phyloP scores from a whole-genome alignment of 1,140 invertebrate species.

The Mamestra configurata region DNA sequence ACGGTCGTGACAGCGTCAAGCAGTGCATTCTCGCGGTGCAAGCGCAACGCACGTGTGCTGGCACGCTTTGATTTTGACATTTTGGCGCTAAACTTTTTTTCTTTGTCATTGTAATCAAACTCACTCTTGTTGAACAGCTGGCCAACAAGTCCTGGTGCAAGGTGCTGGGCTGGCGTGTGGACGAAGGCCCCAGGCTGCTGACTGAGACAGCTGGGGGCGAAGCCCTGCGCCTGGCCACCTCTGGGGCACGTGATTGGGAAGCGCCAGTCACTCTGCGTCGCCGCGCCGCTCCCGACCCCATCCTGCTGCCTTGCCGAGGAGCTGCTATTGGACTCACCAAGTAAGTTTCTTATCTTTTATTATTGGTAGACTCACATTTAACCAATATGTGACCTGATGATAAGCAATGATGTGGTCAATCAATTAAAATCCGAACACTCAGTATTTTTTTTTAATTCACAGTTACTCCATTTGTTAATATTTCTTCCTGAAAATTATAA shows the following conservation, averaged over 20 bases:
- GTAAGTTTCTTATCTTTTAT: constrained; percentile 46
- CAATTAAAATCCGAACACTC: too few relatives aligned
- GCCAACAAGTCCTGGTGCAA: constrained; percentile 94
- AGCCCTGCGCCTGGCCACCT: constrained; percentile 89
- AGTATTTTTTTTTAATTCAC: too few relatives aligned
- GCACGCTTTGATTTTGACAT: too few relatives aligned
- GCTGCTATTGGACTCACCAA: constrained; percentile 89
- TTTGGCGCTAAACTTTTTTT: background rate
- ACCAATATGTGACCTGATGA: too few relatives aligned
- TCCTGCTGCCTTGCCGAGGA: constrained; percentile 93
- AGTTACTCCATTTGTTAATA: too few relatives aligned
- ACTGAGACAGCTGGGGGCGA: constrained; percentile 80
- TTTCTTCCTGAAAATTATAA: too few relatives aligned
- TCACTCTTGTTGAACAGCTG: constrained; percentile 89
- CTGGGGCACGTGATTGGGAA: constrained; percentile 94
- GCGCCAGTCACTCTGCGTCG: constrained; percentile 94
- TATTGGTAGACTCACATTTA: background rate
- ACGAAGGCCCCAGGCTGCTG: constrained; percentile 93
- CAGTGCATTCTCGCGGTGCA: background rate
- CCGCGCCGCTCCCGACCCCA: constrained; percentile 92
- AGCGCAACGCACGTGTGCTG: background rate
- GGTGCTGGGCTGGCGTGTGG: constrained; percentile 92
- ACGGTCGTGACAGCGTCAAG: background rate
- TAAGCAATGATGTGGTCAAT: too few relatives aligned
- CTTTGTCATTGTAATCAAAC: background rate